Evolutionary conservation across 2,113 vertebrate species (phyloP).

Genomic region (Steatornis caripensis): DNA sequence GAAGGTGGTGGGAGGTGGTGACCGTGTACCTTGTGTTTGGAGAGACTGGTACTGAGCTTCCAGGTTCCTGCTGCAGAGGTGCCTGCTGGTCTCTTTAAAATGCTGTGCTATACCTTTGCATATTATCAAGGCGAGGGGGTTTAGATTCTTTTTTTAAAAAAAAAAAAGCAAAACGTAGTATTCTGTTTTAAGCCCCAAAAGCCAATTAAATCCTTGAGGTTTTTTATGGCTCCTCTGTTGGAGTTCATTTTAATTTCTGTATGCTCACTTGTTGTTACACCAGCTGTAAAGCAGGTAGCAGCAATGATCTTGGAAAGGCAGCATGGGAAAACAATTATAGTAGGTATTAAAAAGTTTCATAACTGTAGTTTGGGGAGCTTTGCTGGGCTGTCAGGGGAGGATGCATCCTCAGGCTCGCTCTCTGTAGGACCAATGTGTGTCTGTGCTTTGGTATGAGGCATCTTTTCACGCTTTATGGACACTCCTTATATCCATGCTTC

Average conservation of each 20-base stretch:
- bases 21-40: background rate
- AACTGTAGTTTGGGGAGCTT: background rate
- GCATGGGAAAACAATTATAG: background rate
- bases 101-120: background rate
- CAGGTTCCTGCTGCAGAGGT: background rate
- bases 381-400: background rate
- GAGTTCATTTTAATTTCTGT: background rate
- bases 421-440: rapidly evolving
- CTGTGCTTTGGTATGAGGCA: background rate
- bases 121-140: too few relatives aligned
- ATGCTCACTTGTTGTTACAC: background rate
- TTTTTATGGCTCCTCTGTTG: background rate
- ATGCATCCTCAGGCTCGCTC: background rate
- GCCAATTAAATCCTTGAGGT: background rate
- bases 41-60: background rate
- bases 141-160: background rate
- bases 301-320: background rate
- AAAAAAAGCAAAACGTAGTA: too few relatives aligned
- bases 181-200: background rate
- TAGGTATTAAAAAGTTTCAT: background rate
- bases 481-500: background rate
- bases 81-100: background rate
- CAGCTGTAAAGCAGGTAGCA: background rate
- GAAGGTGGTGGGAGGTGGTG: background rate
- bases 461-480: rapidly evolving